Conservation (phyloP, 2,797 vertebrate genomes). For the Tinamus major region DNA sequence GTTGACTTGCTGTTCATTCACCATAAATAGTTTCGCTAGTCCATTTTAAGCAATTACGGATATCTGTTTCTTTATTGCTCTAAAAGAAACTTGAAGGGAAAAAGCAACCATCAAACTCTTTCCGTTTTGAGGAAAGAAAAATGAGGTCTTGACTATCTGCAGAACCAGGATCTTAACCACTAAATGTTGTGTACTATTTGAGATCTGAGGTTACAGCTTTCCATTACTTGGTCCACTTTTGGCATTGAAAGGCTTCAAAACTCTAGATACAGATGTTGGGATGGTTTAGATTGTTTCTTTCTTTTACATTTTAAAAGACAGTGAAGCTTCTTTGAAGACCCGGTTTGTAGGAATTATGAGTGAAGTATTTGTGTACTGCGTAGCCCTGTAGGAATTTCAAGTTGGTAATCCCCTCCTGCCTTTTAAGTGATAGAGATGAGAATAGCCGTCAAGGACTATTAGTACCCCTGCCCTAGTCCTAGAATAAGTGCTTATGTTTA, state of each 20-base stretch:
- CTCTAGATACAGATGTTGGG: background rate
- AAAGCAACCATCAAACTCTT: background rate
- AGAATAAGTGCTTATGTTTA: background rate
- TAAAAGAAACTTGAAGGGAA: background rate
- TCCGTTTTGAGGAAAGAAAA: background rate
- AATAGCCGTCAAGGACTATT: background rate
- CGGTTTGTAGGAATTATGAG: background rate
- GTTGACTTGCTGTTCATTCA: constrained; percentile 7
- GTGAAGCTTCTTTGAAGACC: background rate
- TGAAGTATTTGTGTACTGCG: background rate
- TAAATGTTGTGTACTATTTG: background rate
- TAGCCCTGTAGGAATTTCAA: background rate
- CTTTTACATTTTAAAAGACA: background rate
- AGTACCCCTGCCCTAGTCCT: background rate
- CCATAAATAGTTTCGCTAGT: constrained; percentile 6
- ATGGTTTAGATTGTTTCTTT: background rate
- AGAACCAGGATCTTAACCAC: background rate
- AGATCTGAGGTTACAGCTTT: background rate
- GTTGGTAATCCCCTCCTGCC: background rate
- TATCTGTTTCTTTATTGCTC: background rate
- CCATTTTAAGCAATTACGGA: background rate
- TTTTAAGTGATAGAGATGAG: background rate
- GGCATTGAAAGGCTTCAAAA: background rate
- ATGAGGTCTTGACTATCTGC: background rate
- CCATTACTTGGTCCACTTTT: background rate